These are phyloP conservation scores for Myocastor coypus DNA, from an alignment of 2,113 vertebrate species.

Conservation along the genomic window DNA sequence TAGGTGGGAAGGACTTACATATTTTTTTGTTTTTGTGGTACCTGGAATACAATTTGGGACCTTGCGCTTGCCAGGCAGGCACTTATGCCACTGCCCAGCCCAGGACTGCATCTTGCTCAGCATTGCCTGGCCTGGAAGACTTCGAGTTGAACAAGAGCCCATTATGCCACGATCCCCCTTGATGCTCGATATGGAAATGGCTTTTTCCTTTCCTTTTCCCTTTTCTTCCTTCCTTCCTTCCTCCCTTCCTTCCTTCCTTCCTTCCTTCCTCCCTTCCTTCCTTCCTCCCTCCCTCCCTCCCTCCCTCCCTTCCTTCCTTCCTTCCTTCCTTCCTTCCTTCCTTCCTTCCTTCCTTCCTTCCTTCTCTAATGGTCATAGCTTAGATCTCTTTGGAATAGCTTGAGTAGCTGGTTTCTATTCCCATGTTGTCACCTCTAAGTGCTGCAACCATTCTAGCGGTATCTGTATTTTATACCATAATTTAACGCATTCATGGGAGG, in stretches of 20 bases:
- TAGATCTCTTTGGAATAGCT: not conserved
- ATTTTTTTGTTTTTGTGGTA: too few species aligned
- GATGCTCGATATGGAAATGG: not conserved
- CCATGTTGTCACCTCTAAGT: not conserved
- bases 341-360: too few species aligned
- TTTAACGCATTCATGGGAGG: conserved; percentile 27
- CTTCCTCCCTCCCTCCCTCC: too few species aligned
- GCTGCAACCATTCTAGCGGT: not conserved
- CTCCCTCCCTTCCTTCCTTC: too few species aligned
- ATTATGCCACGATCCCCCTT: not conserved
- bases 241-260: too few species aligned
- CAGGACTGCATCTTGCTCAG: not conserved
- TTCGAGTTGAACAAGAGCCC: not conserved
- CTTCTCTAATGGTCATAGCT: not conserved
- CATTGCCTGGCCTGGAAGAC: not conserved
- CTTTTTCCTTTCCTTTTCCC: not conserved
- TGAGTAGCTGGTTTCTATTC: not conserved
- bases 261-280: too few species aligned
- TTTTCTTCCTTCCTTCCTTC: too few species aligned
- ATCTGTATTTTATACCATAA: conserved; percentile 21
- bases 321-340: too few species aligned
- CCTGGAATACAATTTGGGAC: too few species aligned
- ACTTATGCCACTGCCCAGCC: too few species aligned
- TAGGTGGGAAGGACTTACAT: not conserved
- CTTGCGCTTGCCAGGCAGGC: too few species aligned